Base-by-base conservation (phyloP, 2,888 invertebrate species). In the Leistus spinibarbis region DNA sequence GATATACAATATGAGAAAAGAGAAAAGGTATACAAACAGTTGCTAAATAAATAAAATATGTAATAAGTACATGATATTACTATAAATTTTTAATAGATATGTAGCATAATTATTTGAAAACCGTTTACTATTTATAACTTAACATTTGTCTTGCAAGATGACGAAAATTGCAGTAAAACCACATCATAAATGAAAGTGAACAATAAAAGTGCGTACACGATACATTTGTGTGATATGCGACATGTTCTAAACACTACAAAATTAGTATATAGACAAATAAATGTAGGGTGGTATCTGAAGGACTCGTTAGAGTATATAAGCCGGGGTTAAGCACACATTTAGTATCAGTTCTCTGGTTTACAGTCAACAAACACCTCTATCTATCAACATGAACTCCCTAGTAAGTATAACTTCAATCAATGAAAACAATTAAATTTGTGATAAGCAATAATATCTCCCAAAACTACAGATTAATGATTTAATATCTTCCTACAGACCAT, bases 141-240 rank as follows among this genome's bases (percentile, higher is more conserved):
- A 1, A 40, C 10, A 40, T 40, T 40, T 40, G 40, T 40, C 24
- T 22, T 24, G 4, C 1, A 19, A 27, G 54, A 72, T 72, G 72
- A 72, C 57, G 72, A 72, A 72, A 72, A 72, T 40, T 72, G 24
- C 10, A 19, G 7, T 5, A 40, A 66, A 19, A 27, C 65, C 23
- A 56, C 72, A 66, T 72, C 72, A 66, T 65, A 54, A 64, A 71
- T 72, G 72, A 72, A 72, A 72, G 72, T 72, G 66, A 24, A 56
- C 19, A 53, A 53, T 20, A 16, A 64, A 64, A 64, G 27, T 24
- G 23, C 40, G 40, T 40, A 3, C 20, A 56, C 17, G 17, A 54
- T 54, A 66, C 54, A 72, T 57, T 27, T 57, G 60, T 27, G 20
- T 27, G 64, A 64, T 23, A 17, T 24, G 27, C 20, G 20, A 16